Percentiles rank a stretch among this genome's conserved stretches.
Evolutionary conservation across 2,797 vertebrate genomes (phyloP).

Genomic region (Lacerta agilis): DNA sequence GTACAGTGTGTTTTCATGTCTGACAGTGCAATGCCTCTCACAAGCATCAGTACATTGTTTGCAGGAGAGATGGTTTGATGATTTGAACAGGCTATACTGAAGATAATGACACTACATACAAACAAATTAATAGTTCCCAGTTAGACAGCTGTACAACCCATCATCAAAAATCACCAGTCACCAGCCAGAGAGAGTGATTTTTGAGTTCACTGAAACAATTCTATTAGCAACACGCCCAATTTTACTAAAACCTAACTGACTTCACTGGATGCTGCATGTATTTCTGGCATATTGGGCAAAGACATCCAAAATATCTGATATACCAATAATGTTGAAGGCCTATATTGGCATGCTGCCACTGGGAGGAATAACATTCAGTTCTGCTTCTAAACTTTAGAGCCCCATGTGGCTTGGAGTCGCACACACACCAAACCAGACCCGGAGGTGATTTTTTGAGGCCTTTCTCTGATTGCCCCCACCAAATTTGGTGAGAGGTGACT

Average conservation of each 20-base stretch:
- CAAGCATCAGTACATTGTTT: slow-evolving; percentile 47
- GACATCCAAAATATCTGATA: not conserved
- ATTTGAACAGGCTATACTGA: slow-evolving; percentile 28
- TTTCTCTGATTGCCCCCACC: no score
- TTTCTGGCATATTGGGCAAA: not conserved
- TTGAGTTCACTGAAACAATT: not conserved
- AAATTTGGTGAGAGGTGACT: no score
- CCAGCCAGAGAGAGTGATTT: not conserved
- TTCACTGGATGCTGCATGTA: not conserved
- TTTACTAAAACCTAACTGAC: not conserved
- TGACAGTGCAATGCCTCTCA: slow-evolving; percentile 49
- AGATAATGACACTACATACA: not conserved
- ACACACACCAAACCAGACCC: no score
- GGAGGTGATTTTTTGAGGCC: no score
- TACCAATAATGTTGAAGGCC: not conserved
- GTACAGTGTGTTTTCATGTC: slow-evolving; percentile 50
- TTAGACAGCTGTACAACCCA: not conserved
- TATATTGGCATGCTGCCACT: not conserved
- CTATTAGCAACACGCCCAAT: not conserved
- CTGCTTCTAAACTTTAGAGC: no score
- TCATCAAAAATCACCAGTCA: not conserved
- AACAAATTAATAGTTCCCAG: not conserved
- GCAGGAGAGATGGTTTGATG: slow-evolving; percentile 45
- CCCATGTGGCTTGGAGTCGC: no score
- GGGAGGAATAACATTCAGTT: no score